A percentile compares a stretch with the other conserved stretches of the same genome.
These are phyloP conservation scores for Euclidia mi DNA, from an alignment of 2,888 invertebrate genomes.

Conservation along the genomic window DNA sequence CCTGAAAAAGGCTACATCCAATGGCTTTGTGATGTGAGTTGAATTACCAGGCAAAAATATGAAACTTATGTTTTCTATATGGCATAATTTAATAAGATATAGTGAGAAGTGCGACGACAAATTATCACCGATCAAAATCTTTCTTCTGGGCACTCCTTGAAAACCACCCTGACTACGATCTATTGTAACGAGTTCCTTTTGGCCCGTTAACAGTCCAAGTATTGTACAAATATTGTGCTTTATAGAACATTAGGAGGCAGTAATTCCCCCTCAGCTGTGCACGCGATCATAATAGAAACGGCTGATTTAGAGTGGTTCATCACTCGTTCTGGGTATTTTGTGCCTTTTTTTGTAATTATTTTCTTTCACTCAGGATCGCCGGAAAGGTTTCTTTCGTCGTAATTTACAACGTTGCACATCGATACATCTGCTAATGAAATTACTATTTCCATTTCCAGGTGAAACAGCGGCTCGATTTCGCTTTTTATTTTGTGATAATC, in stretches of 20 bases:
- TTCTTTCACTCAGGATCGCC: slow-evolving; percentile 38
- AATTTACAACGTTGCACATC: slow-evolving; percentile 35
- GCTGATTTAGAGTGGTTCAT: slow-evolving; percentile 33
- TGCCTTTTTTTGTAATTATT: slow-evolving; percentile 29
- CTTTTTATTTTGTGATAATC: slow-evolving; percentile 30
- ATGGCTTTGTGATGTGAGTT: slow-evolving; percentile 41
- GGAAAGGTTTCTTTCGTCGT: slow-evolving; percentile 40
- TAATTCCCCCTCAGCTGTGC: slow-evolving; percentile 63
- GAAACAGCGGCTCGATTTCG: slow-evolving; percentile 24
- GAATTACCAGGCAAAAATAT: slow-evolving; percentile 41
- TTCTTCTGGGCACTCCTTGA: slow-evolving; percentile 18
- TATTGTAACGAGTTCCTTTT: slow-evolving; percentile 64
- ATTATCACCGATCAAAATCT: slow-evolving; percentile 39
- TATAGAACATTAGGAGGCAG: slow-evolving; percentile 72
- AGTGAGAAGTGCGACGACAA: slow-evolving; percentile 34
- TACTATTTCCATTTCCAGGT: slow-evolving; percentile 27
- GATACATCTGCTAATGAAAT: slow-evolving; percentile 22
- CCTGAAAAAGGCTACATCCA: slow-evolving; percentile 45
- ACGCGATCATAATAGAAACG: slow-evolving; percentile 67
- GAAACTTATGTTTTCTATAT: slow-evolving; percentile 35
- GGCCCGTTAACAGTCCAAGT: slow-evolving; percentile 58
- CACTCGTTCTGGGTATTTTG: slow-evolving; percentile 34
- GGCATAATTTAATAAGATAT: slow-evolving; percentile 22
- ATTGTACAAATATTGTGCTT: slow-evolving; percentile 62
- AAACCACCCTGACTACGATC: slow-evolving; percentile 68